Evolutionary conservation across 2,797 vertebrate genomes (phyloP).

Genomic region (Rhincodon typus): DNA sequence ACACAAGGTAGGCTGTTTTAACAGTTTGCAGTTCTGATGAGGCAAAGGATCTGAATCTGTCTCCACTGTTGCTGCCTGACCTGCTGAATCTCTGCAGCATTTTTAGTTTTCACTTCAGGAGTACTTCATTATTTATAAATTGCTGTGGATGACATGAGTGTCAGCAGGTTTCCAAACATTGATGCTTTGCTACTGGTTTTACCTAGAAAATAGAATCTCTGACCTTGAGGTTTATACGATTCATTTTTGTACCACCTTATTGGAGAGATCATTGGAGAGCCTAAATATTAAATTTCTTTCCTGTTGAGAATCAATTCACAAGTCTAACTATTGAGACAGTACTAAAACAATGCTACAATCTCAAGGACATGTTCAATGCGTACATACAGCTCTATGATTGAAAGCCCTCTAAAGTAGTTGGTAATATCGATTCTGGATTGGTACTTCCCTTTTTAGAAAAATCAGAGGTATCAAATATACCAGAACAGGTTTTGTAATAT

Average conservation of each 20-base stretch:
- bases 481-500: neutral
- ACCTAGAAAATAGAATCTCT: neutral
- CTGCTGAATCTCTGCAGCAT: neutral
- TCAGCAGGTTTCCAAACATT: neutral
- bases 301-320: neutral
- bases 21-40: neutral
- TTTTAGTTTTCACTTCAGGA: neutral
- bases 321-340: neutral
- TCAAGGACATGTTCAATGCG: neutral
- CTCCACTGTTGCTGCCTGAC: neutral
- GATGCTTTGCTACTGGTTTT: neutral
- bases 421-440: neutral
- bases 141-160: neutral
- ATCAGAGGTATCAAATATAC: neutral
- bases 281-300: too few relatives aligned
- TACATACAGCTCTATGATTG: neutral
- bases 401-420: neutral
- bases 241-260: neutral
- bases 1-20: neutral
- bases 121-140: neutral
- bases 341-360: neutral
- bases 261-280: neutral
- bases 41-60: neutral
- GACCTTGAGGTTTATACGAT: neutral
- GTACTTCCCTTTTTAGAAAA: neutral